Evolutionary conservation across 2,797 vertebrate species (phyloP), one percentile per base, ranked within the genome.

Genomic region (Scleropages formosus): DNA sequence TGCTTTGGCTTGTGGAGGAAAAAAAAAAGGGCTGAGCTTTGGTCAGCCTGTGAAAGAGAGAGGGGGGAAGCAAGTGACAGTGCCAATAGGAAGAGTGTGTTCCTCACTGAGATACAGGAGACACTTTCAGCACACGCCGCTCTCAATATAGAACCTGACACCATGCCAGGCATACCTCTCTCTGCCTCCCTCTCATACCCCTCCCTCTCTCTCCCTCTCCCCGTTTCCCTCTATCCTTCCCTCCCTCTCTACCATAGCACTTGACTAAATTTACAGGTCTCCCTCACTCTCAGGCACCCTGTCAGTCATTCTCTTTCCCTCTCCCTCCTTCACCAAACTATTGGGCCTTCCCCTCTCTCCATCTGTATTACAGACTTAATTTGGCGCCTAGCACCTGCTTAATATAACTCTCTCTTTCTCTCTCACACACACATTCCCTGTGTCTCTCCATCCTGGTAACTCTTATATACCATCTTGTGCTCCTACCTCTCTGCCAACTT

Each of bases 61-160:
- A 84, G 87, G 79, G 60, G 85, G 87, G 89, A 88, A 87, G 83
- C 72, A 18, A 70, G 4, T 74, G 75, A 4, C 26, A 76, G 84
- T 91, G 89, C 90, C 90, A 90, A 89, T 85, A 90, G 89, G 90
- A 90, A 92, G 89, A 89, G 90, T 89, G 88, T 91, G 90, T 91
- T 92, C 90, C 90, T 91, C 82, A 63, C 85, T 85, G 84, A 88
- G 90, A 90, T 90, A 89, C 85, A 86, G 88, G 89, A 90, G 88
- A 90, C 87, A 87, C 87, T 89, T 89, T 91, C 90, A 92, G 90
- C 90, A 90, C 88, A 88, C 84, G 20, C 87, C 87, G 87, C 26
- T 88, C 91, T 87, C 88, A 90, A 91, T 91, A 91, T 92, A 93
- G 91, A 88, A 85, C 79, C 88, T 90, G 90, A 91, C 89, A 91